Base-by-base conservation (phyloP, 2,888 invertebrate genomes). In the Dioctria rufipes region DNA sequence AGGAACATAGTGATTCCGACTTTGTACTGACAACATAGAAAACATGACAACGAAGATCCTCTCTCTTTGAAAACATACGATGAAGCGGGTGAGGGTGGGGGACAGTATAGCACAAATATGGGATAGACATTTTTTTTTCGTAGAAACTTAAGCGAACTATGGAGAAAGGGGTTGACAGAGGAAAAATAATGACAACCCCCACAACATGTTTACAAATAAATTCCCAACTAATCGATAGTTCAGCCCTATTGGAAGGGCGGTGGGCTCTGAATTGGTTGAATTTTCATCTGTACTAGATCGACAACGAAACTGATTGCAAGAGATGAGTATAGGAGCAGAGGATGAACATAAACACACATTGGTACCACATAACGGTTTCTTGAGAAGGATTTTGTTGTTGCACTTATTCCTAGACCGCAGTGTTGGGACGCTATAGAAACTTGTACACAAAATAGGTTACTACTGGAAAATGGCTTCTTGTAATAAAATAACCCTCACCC, bases 211-310 rank as follows among this genome's bases (percentile, higher is more conserved):
- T 69, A 69, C 69, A 69, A 69, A 69, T 69, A 69, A 69, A 69
- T 69, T 69, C 51, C 51, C 51, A 69, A 69, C 69, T 69, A 69
- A 69, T 69, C 69, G 69, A 69, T 69, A 69, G 69, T 69, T 69
- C 51, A 13, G 9, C 49, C 51, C 39, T 69, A 69, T 69, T 69
- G 69, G 51, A 25, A 51, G 69, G 39, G 49, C 49, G 49, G 69
- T 69, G 69, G 69, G 51, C 49, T 49, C 25, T 25, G 51, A 69
- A 69, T 54, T 1, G 51, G 69, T 49, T 49, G 37, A 49, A 69
- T 13, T 25, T 69, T 9, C 25, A 25, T 25, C 25, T 25, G 25
- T 37, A 11, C 9, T 25, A 8, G 43, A 46, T 13, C 67, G 67
- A 67, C 67, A 46, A 46, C 67, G 61, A 11, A 3, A 46, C 13